These are phyloP conservation scores for Chrosomus eos DNA, from an alignment of 2,797 vertebrate species.

Conservation along the genomic window DNA sequence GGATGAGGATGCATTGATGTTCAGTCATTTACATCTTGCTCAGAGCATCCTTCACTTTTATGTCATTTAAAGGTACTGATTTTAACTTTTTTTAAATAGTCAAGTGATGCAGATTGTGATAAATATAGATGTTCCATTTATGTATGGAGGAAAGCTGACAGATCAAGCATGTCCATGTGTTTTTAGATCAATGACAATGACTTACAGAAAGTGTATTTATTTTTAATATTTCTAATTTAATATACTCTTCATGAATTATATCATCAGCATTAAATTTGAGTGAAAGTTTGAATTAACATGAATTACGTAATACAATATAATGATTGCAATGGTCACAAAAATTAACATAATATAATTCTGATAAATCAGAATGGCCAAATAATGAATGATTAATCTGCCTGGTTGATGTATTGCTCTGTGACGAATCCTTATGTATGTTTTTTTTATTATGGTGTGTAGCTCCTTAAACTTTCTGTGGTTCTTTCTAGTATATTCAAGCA, in stretches of 20 bases:
- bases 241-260: neutral
- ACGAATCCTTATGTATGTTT: neutral
- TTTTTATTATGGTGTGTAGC: neutral
- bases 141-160: neutral
- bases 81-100: neutral
- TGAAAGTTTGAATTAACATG: neutral
- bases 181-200: neutral
- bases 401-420: neutral
- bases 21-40: neutral
- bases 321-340: neutral
- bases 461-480: slow-evolving; percentile 14
- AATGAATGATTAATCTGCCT: neutral
- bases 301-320: neutral
- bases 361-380: neutral
- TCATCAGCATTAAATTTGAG: neutral
- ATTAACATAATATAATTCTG: neutral
- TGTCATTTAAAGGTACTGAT: neutral
- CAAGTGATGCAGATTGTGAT: neutral
- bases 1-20: neutral
- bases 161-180: neutral
- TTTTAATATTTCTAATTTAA: neutral
- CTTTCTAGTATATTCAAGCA: slow-evolving; percentile 92
- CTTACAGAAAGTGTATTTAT: neutral
- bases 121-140: neutral
- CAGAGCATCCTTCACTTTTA: neutral